phyloP scores from a whole-genome alignment of 1,140 invertebrate genomes.

The Reticulitermes speratus region DNA sequence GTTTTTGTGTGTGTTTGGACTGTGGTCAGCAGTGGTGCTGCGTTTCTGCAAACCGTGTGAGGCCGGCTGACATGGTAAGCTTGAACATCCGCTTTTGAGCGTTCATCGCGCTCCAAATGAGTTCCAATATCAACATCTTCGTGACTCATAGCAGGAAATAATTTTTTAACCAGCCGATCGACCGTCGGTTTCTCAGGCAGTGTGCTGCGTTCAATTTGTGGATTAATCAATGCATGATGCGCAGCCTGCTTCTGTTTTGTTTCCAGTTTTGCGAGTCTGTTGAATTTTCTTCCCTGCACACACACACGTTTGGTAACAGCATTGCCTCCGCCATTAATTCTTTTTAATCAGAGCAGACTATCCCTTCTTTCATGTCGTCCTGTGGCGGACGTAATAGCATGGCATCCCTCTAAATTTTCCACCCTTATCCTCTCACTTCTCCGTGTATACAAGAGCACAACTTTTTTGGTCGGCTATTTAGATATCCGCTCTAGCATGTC shows the following conservation, averaged over 20 bases:
- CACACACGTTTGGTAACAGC: neutral
- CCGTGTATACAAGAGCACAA: neutral
- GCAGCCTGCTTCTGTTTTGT: neutral
- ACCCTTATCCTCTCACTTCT: neutral
- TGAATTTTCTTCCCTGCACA: neutral
- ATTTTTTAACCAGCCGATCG: too few relatives aligned
- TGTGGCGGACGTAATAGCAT: neutral
- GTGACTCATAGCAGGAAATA: too few relatives aligned
- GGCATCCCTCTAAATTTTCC: neutral
- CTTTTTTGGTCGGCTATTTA: neutral
- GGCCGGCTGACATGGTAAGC: too few relatives aligned
- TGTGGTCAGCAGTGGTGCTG: too few relatives aligned
- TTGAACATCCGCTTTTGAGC: too few relatives aligned
- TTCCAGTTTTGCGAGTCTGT: too few relatives aligned
- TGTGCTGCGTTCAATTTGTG: neutral
- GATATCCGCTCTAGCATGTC: neutral
- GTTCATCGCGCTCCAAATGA: too few relatives aligned
- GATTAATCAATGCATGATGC: neutral
- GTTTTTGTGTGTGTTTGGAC: too few relatives aligned
- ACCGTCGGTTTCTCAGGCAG: too few relatives aligned
- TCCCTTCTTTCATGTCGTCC: neutral
- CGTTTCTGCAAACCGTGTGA: too few relatives aligned
- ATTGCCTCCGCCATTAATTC: neutral
- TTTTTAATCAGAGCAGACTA: neutral
- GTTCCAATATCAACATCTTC: too few relatives aligned